Evolutionary conservation across 2,113 vertebrate genomes (phyloP).

Genomic region (Cisticola juncidis): DNA sequence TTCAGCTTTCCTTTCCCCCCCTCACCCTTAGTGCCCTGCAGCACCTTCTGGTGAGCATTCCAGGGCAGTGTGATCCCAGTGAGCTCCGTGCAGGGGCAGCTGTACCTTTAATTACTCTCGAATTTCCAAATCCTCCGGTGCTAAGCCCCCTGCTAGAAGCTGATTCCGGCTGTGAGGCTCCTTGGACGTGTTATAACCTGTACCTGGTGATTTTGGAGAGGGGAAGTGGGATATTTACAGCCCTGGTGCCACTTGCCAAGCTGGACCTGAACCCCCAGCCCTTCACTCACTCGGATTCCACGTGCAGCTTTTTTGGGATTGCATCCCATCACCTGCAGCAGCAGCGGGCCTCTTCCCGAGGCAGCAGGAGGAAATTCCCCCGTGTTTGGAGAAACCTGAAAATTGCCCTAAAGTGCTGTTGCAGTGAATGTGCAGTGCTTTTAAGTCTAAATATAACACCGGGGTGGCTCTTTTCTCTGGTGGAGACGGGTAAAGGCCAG

Average conservation of each 20-base stretch:
- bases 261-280: background rate
- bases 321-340: background rate
- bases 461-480: background rate
- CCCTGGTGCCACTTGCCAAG: background rate
- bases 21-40: background rate
- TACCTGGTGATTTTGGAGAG: background rate
- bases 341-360: background rate
- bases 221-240: background rate
- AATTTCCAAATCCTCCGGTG: background rate
- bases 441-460: background rate
- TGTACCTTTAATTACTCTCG: background rate
- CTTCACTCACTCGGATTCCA: background rate
- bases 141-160: background rate
- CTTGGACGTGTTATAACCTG: background rate
- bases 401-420: background rate
- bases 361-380: background rate
- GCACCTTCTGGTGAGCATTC: background rate
- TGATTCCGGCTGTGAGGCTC: background rate
- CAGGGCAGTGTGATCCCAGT: background rate
- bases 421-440: background rate
- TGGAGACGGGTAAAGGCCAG: background rate
- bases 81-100: fast-evolving
- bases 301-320: background rate
- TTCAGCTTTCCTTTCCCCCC: background rate
- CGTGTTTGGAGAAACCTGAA: background rate